Percentiles rank a stretch among this genome's conserved stretches.
These are phyloP conservation scores for Bhutanitis thaidina DNA, from an alignment of 2,888 invertebrate genomes.

Conservation along the genomic window DNA sequence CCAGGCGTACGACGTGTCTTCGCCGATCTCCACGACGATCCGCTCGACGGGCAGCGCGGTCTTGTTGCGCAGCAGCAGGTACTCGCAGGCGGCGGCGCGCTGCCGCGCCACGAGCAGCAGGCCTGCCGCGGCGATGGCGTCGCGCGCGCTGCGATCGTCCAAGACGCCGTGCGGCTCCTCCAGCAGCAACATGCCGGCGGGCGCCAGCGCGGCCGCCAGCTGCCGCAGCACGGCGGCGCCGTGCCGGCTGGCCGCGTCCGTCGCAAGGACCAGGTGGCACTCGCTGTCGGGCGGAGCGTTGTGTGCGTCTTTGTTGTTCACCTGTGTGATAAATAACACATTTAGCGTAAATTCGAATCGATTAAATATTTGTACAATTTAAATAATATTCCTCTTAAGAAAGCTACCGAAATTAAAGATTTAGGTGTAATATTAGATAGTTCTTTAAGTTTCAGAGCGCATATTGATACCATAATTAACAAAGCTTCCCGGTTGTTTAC, in stretches of 20 bases:
- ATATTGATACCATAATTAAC: too few species aligned
- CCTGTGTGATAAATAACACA: slow-evolving; percentile 25
- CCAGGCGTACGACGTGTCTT: slow-evolving; percentile 86
- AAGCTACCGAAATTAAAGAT: too few species aligned
- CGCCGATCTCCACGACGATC: slow-evolving; percentile 83
- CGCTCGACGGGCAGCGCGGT: slow-evolving; percentile 48
- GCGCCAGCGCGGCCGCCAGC: slow-evolving; percentile 81
- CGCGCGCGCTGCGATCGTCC: slow-evolving; percentile 52
- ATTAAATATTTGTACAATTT: too few species aligned
- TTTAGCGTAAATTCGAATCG: neutral
- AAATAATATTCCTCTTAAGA: too few species aligned
- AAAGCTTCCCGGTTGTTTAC: too few species aligned
- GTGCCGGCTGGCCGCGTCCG: slow-evolving; percentile 82
- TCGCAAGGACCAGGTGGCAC: slow-evolving; percentile 83
- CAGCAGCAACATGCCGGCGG: slow-evolving; percentile 85
- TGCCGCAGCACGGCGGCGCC: slow-evolving; percentile 74
- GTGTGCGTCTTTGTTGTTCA: slow-evolving; percentile 78
- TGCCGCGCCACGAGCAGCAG: slow-evolving; percentile 69
- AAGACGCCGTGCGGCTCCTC: slow-evolving; percentile 81
- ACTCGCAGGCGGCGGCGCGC: slow-evolving; percentile 81
- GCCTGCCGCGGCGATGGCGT: slow-evolving; percentile 44
- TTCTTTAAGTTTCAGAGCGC: too few species aligned
- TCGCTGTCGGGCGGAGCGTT: slow-evolving; percentile 82
- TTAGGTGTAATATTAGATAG: too few species aligned
- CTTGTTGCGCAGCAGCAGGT: slow-evolving; percentile 81